Percentiles rank a stretch among this genome's conserved stretches.
Evolutionary conservation across 2,113 vertebrate species (phyloP).

Genomic region (Chloropsis hardwickii): DNA sequence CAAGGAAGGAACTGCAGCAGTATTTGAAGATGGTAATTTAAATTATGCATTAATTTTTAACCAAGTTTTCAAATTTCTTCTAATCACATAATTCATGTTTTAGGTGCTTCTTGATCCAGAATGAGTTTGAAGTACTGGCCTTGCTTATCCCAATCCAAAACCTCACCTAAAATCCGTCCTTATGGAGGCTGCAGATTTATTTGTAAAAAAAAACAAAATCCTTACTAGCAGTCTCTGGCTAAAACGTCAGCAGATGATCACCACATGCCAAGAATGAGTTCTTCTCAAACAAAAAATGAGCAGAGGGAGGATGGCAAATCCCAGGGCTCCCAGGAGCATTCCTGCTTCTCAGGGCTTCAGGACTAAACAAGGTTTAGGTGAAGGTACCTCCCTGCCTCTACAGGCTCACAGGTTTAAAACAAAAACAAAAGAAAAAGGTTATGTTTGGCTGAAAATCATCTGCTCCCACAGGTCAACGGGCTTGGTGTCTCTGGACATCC

Average conservation of each 20-base stretch:
- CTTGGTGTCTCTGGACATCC: background rate
- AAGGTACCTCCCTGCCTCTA: background rate
- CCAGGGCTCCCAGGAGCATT: background rate
- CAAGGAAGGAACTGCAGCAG: background rate
- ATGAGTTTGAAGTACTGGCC: background rate
- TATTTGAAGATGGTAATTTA: background rate
- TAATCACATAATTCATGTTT: background rate
- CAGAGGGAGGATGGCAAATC: background rate
- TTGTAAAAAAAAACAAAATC: background rate
- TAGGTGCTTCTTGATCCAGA: background rate
- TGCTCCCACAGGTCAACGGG: background rate
- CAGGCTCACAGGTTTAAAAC: background rate
- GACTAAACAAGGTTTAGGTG: background rate
- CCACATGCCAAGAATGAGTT: background rate
- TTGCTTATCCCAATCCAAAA: background rate
- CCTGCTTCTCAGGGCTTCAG: background rate
- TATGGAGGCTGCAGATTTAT: background rate
- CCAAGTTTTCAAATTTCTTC: background rate
- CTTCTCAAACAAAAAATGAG: background rate
- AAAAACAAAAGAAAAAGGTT: background rate
- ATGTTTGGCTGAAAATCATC: background rate
- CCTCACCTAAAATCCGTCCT: background rate
- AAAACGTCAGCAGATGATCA: background rate
- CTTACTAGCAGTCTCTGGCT: background rate
- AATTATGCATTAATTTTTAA: background rate